Base-by-base conservation (phyloP, 2,888 invertebrate species). In the Luperina nickerlii region DNA sequence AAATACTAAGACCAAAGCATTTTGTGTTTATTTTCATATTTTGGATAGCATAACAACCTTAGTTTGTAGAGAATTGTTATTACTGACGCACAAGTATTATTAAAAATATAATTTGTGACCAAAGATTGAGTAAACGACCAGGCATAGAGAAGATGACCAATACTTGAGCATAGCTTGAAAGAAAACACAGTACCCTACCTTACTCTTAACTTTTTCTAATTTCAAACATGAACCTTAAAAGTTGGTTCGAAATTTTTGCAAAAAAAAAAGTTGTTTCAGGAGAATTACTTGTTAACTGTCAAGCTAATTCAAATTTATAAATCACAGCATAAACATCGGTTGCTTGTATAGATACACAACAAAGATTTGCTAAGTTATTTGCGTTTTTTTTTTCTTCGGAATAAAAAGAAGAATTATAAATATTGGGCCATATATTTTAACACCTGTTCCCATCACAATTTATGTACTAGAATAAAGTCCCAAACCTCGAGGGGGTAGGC, bases 401-500 rank as follows among this genome's bases (percentile, higher is more conserved):
- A 32, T 78, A 38, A 86, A 70, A 66, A 2, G 6, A 74, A 71
- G 38, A 57, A 63, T 32, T 73, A 83, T 83, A 76, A 66, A 76
- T 63, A 76, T 71, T 86, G 88, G 83, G 88, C 83, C 82, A 73
- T 80, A 78, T 62, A 78, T 82, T 76, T 38, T 67, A 78, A 78
- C 88, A 85, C 54, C 75, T 88, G 88, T 88, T 88, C 77, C 83
- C 82, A 76, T 88, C 78, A 87, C 88, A 81, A 78, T 71, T 81
- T 80, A 81, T 79, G 65, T 79, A 79, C 87, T 90, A 92, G 82
- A 90, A 92, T 24, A 92, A 80, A 5, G 91, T 93, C 57, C 90
- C 92, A 71, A 91, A 93, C 82, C 90, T 88, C 54, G 89, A 87
- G 27, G 88, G 90, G 8, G 79, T 81, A 78, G 91, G 86, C 92